These are phyloP conservation scores for Neosilurus hyrtlii DNA, from an alignment of 2,797 vertebrate genomes.

Conservation along the genomic window DNA sequence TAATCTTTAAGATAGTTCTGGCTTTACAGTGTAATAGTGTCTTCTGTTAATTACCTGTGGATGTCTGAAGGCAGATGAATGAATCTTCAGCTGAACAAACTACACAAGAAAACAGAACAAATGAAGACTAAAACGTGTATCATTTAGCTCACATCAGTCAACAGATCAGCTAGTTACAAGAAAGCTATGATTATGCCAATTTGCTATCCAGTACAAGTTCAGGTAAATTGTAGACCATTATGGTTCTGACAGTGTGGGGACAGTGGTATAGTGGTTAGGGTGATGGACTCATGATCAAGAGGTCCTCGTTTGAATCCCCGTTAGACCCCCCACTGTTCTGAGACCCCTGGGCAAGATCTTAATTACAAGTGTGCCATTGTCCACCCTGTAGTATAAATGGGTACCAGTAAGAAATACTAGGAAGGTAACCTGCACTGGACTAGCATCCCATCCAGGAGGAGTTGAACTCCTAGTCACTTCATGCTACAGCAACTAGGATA, in stretches of 20 bases:
- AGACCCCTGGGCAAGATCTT: no score
- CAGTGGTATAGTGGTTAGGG: no score
- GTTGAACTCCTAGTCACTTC: no score
- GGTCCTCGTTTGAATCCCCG: no score
- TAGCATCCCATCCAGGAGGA: no score
- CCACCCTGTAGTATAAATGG: no score
- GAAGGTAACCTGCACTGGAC: no score
- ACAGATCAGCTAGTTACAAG: background rate
- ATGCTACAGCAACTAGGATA: no score
- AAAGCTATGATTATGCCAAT: background rate
- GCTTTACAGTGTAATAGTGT: background rate
- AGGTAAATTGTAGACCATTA: background rate
- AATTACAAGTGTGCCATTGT: no score
- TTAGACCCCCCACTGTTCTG: no score
- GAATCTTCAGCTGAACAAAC: slow-evolving; percentile 74
- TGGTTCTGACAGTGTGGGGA: background rate
- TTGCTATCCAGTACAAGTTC: background rate
- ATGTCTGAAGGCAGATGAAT: slow-evolving; percentile 30
- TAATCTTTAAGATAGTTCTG: background rate
- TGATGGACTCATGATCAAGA: no score
- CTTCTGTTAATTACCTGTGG: slow-evolving; percentile 64
- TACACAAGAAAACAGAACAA: slow-evolving; percentile 55
- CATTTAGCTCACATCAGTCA: background rate
- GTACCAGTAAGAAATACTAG: no score
- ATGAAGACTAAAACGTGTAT: background rate